A percentile compares a stretch with the other conserved stretches of the same genome.
Conservation (phyloP, 2,888 invertebrate genomes). For the Pheosia gnoma region DNA sequence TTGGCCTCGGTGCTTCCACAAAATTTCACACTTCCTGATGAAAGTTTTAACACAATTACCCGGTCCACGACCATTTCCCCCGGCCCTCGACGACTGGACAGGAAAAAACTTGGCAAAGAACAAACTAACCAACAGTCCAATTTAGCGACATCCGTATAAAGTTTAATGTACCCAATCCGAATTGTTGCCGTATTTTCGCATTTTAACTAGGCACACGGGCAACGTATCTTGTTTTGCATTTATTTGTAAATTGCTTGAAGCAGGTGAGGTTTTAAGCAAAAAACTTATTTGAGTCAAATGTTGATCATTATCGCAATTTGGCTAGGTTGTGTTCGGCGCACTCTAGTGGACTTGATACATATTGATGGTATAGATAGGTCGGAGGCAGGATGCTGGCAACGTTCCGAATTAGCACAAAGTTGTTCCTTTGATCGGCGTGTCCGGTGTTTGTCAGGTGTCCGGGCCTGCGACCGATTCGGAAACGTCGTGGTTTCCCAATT, state of each 20-base stretch:
- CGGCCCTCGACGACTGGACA: constrained; percentile 72
- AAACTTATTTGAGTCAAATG: constrained; percentile 7
- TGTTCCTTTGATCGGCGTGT: constrained; percentile 58
- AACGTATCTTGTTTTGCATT: constrained; percentile 28
- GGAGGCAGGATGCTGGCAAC: constrained; percentile 53
- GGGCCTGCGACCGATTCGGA: constrained; percentile 35
- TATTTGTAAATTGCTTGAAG: constrained; percentile 24
- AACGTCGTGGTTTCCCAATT: constrained; percentile 33
- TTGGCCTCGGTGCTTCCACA: constrained; percentile 64
- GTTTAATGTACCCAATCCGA: constrained; percentile 81
- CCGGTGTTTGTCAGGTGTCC: constrained; percentile 53
- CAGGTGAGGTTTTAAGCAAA: constrained; percentile 16
- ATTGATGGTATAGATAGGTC: constrained; percentile 57
- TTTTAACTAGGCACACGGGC: constrained; percentile 63
- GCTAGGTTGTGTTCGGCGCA: constrained; percentile 22
- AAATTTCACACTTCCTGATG: constrained; percentile 81
- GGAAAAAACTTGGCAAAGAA: constrained; percentile 81
- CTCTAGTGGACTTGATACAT: constrained; percentile 55
- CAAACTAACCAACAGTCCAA: constrained; percentile 81
- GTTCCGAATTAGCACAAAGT: constrained; percentile 68
- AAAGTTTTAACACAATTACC: constrained; percentile 83
- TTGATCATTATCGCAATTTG: constrained; percentile 9
- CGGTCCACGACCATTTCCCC: constrained; percentile 73
- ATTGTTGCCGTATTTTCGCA: constrained; percentile 68
- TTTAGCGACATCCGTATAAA: constrained; percentile 79